Evolutionary conservation across 2,797 vertebrate species (phyloP), one percentile per base, ranked within the genome.

Genomic region (Taenioides sp.): DNA sequence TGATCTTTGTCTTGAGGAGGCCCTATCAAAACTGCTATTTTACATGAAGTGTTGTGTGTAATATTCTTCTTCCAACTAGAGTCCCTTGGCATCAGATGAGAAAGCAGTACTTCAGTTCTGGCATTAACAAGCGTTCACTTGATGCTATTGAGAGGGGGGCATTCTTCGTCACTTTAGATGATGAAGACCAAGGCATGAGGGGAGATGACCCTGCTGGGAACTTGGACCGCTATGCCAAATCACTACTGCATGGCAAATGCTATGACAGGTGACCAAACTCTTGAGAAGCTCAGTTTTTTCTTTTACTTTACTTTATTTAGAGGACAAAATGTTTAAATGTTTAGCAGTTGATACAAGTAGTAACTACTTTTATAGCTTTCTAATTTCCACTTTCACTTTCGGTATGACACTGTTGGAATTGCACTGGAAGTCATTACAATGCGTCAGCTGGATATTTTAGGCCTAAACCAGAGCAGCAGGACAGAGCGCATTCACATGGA

Each of bases 81-180:
- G 34, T 89, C 20, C 90, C 89, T 22, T 91, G 89, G 89, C 63
- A 73, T 71, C 81, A 80, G 18, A 80, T 72, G 25, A 87, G 90
- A 69, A 90, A 88, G 67, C 82, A 82, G 69, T 62, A 86, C 70
- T 92, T 91, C 71, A 81, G 82, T 78, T 82, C 81, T 0, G 91
- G 90, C 0, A 43, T 88, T 62, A 91, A 92, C 81, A 89, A 85
- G 66, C 81, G 83, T 0, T 91, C 89, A 0, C 76, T 92, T 65
- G 91, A 92, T 11, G 14, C 61, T 68, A 92, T 97, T 10, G 96
- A 97, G 78, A 93, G 88, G 67, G 94, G 96, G 0, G 96, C 96
- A 0, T 96, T 97, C 88, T 96, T 97, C 3, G 82, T 97, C 0
- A 95, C 95, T 0, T 88, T 97, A 14, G 96, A 96, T 17, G 91